Conservation (phyloP, 2,888 invertebrate genomes). For the Frankliniella fusca region DNA sequence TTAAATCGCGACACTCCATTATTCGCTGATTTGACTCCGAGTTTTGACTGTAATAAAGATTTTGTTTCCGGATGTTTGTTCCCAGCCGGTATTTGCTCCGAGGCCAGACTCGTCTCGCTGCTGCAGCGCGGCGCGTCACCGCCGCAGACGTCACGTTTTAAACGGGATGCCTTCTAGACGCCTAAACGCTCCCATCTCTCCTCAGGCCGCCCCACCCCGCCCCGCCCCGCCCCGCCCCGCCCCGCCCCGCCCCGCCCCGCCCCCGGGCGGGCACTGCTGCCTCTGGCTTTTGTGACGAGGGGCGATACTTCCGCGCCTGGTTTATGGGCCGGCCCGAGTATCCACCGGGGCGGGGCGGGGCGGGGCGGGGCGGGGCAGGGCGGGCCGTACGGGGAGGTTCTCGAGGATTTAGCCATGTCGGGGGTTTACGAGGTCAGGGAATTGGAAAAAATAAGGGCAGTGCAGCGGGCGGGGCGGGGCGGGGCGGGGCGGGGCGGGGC, state of each 20-base stretch:
- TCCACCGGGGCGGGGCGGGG: background rate
- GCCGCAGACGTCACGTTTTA: too few relatives aligned
- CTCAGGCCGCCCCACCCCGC: background rate
- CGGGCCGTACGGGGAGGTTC: background rate
- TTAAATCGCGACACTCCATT: too few relatives aligned
- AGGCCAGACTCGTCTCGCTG: too few relatives aligned
- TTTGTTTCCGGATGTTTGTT: too few relatives aligned
- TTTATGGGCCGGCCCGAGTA: background rate
- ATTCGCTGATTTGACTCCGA: too few relatives aligned
- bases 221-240: background rate
- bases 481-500: background rate
- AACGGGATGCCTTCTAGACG: too few relatives aligned
- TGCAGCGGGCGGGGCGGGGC: background rate
- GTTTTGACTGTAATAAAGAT: too few relatives aligned
- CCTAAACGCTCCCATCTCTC: background rate
- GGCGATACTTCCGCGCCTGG: background rate
- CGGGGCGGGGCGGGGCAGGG: background rate
- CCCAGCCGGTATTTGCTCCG: too few relatives aligned
- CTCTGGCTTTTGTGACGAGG: background rate
- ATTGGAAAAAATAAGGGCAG: background rate
- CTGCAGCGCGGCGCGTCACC: too few relatives aligned
- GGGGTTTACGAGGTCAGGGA: conserved; percentile 6
- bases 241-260: background rate
- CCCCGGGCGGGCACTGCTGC: background rate
- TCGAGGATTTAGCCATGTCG: conserved; percentile 19